These are phyloP conservation scores for Latrodectus geometricus DNA, from an alignment of 1,140 invertebrate genomes.

Conservation along the genomic window DNA sequence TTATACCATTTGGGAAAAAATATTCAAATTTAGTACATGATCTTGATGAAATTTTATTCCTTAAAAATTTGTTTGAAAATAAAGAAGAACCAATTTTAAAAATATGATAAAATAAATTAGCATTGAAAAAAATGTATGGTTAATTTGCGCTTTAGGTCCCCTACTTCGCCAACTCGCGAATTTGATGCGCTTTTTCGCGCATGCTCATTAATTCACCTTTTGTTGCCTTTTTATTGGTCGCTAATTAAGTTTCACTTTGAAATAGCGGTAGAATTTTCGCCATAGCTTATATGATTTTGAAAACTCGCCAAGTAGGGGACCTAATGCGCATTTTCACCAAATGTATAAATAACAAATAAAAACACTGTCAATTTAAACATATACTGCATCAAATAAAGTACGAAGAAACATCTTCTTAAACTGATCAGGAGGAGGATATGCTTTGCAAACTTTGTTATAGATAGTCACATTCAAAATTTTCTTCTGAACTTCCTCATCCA, in stretches of 20 bases:
- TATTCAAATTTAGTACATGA: too few relatives aligned
- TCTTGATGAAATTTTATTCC: too few relatives aligned
- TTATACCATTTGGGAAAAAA: too few relatives aligned
- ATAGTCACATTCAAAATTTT: conserved; percentile 24
- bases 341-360: background rate
- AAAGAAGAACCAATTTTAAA: background rate
- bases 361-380: background rate
- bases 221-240: too few relatives aligned
- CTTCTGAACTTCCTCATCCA: background rate
- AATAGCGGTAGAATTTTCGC: too few relatives aligned
- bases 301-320: too few relatives aligned
- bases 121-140: background rate
- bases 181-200: too few relatives aligned
- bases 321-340: background rate
- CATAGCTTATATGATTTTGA: too few relatives aligned
- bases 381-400: background rate
- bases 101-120: background rate
- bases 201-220: too few relatives aligned
- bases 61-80: background rate
- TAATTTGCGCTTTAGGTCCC: too few relatives aligned
- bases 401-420: conserved; percentile 31
- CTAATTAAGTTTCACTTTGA: too few relatives aligned
- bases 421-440: conserved; percentile 1
- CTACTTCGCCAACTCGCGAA: too few relatives aligned
- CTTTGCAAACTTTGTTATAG: background rate